Base-by-base conservation (phyloP, 1,140 invertebrate species). In the Pseudachorutes palmiensis region DNA sequence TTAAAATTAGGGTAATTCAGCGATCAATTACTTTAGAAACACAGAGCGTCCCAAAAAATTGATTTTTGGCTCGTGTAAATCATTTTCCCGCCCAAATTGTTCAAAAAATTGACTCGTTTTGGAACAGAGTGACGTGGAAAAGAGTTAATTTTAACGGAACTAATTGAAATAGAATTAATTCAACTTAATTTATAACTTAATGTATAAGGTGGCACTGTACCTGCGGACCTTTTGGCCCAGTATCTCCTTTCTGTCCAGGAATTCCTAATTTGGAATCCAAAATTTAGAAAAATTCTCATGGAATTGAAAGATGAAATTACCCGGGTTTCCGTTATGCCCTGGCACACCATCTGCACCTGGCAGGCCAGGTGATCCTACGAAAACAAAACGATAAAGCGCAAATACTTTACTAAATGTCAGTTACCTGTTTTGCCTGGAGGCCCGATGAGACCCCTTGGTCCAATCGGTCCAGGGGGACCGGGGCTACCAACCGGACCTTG, bases 321-420 rank as follows among this genome's bases (percentile, higher is more conserved):
- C 51, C 26, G 85, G 83, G 76, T 84, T 85, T n/a, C 88, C 88
- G 9, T 84, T 83, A 65, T 83, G 83, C 30, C 88, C 88, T 5
- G 87, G 86, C 19, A 85, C 78, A 28, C 88, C 88, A 76, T 90
- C 88, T 9, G 85, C 84, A 28, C 88, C 88, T 2, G 84, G 83
- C 41, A 88, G 75, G 2, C 88, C 88, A 31, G 82, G 79, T 0
- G 84, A 79, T 63, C 14, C 16, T 24, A 29, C 64, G 30, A 3
- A 22, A 9, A 62, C 5, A 29, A 36, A 67, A 45, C 24, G 62
- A 22, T 55, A 31, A 5, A 28, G 2, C 62, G n/a, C n/a, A n/a
- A n/a, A n/a, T n/a, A n/a, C n/a, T n/a, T n/a, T n/a, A n/a, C n/a
- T n/a, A n/a, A n/a, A n/a, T n/a, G n/a, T n/a, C n/a, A n/a, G n/a